phyloP scores from a whole-genome alignment of 2,888 invertebrate species.

The Aphidoletes aphidimyza region DNA sequence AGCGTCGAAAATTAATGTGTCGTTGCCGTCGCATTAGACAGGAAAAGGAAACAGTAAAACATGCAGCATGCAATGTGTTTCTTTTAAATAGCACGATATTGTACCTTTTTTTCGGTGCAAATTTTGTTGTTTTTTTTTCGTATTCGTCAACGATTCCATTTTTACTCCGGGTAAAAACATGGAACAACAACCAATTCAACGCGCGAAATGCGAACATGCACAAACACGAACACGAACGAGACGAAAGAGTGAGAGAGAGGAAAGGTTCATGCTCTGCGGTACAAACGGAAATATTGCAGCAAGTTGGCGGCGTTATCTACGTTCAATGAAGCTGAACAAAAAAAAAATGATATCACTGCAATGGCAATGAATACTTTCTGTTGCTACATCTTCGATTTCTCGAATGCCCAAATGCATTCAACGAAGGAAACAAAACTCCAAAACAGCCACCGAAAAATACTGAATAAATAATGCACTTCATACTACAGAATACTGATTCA shows the following conservation, averaged over 20 bases:
- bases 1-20: constrained; percentile 45
- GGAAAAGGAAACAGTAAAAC: constrained; percentile 53
- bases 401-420: too few relatives aligned
- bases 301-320: constrained; percentile 3
- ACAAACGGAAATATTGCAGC: constrained; percentile 1
- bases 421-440: too few relatives aligned
- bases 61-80: constrained; percentile 53
- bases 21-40: constrained; percentile 47
- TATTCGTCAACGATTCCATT: neutral
- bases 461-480: too few relatives aligned
- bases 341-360: neutral
- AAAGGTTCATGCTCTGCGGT: too few relatives aligned
- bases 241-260: too few relatives aligned
- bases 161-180: neutral
- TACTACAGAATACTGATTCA: too few relatives aligned
- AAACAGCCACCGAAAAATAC: too few relatives aligned
- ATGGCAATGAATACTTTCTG: too few relatives aligned
- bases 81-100: neutral
- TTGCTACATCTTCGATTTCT: too few relatives aligned
- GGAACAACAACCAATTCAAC: neutral
- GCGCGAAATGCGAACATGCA: neutral
- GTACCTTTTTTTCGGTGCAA: neutral
- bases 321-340: neutral
- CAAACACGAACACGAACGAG: neutral
- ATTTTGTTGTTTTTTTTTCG: neutral